These are phyloP conservation scores for Nasua narica DNA, from an alignment of 2,797 vertebrate genomes.

Conservation along the genomic window DNA sequence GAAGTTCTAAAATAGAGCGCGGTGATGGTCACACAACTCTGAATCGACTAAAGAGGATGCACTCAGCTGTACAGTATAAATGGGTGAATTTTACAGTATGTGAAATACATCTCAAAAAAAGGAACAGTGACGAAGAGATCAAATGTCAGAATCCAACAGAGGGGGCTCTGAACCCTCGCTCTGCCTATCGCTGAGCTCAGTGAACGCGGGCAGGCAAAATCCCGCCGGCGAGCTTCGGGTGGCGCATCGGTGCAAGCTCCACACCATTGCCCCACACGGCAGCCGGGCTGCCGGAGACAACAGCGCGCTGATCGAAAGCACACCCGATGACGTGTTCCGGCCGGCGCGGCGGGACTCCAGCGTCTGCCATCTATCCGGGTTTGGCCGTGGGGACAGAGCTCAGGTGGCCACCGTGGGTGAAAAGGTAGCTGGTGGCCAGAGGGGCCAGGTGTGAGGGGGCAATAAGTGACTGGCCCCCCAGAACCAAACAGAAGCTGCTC, in stretches of 20 bases:
- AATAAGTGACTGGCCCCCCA: accelerated
- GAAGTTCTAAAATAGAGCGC: not conserved
- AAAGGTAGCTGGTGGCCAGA: not conserved
- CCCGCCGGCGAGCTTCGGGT: not conserved
- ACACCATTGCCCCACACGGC: accelerated
- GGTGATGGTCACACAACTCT: not conserved
- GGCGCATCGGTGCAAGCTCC: not conserved
- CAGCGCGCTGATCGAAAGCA: not conserved
- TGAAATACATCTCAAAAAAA: not conserved
- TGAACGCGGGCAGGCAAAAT: not conserved
- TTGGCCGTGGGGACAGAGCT: not conserved
- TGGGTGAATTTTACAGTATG: not conserved
- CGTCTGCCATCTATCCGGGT: not conserved
- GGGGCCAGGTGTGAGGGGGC: not conserved
- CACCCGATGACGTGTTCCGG: not conserved
- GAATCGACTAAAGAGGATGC: not conserved
- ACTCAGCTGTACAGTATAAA: not conserved
- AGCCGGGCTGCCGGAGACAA: accelerated
- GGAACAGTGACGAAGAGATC: not conserved
- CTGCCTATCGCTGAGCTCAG: not conserved
- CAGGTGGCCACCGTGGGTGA: not conserved
- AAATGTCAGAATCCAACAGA: not conserved
- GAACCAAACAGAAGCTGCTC: not conserved
- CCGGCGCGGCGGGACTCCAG: accelerated
- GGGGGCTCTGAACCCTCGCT: not conserved